phyloP scores from a whole-genome alignment of 2,797 vertebrate species.

The Moxostoma hubbsi region DNA sequence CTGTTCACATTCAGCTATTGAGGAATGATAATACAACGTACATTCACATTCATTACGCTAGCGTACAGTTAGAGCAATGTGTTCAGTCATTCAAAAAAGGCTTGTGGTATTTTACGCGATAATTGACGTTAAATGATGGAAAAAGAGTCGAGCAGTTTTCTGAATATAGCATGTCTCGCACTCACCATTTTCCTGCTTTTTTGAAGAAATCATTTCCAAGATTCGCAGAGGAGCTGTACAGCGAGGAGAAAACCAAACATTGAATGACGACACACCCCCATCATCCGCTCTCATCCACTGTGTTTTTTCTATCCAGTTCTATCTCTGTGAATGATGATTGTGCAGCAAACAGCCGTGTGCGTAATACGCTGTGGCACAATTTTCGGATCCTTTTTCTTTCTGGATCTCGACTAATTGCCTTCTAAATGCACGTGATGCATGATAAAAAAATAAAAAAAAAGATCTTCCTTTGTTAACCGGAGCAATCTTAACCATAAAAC shows the following conservation, averaged over 20 bases:
- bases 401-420: too few species aligned
- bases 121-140: not conserved
- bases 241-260: not conserved
- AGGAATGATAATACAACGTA: not conserved
- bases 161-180: not conserved
- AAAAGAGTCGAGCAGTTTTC: not conserved
- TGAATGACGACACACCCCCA: slow-evolving; percentile 40
- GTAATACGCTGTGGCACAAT: too few species aligned
- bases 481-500: too few species aligned
- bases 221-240: not conserved
- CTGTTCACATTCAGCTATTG: not conserved
- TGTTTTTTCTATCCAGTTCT: slow-evolving; percentile 22
- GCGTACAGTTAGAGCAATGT: not conserved
- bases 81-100: not conserved
- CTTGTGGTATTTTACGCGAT: not conserved
- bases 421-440: too few species aligned
- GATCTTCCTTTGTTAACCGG: too few species aligned
- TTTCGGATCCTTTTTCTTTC: too few species aligned
- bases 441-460: too few species aligned
- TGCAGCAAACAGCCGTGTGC: too few species aligned
- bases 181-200: not conserved
- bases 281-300: slow-evolving; percentile 4
- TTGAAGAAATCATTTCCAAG: slow-evolving; percentile 9
- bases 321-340: not conserved
- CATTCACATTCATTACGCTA: not conserved